Base-by-base conservation (phyloP, 2,888 invertebrate genomes). In the Saturnia pavonia region DNA sequence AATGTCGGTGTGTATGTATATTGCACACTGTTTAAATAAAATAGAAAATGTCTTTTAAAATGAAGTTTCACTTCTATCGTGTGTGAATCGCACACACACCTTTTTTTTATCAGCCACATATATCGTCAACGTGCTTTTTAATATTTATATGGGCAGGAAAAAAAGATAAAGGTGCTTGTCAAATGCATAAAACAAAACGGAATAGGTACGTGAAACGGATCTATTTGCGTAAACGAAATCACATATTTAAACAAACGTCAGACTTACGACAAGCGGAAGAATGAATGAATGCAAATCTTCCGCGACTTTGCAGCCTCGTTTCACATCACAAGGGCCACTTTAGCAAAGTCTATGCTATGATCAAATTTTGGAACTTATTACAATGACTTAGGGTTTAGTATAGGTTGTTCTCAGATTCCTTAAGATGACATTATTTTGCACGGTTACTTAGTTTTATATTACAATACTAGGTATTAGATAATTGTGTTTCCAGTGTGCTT, bases 181-280 rank as follows among this genome's bases (percentile, higher is more conserved):
- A 27, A 25, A 57, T 25, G 25, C 22, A 40, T 65, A 65, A 65
- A 65, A 19, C n/a, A 63, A 34, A 57, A 14, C 57, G 27, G 14
- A 25, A 60, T 25, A 54, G 57, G 27, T 27, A 60, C 16, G 14
- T 60, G 27, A 27, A 27, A 54, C 9, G 45, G 7, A 77, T 80
- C 74, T 83, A 80, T 82, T 83, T 81, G 81, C 79, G 71, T 72
- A 72, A 76, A 75, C 78, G 79, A 83, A 88, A 89, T 89, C 89
- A 86, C 85, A 88, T 89, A 86, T 90, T 88, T 89, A 88, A 88
- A 91, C 86, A 88, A 81, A 83, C 81, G 85, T 84, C 86, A 84
- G 81, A 80, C 82, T 80, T 82, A 84, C 78, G 78, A 82, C 82
- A 80, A 78, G 80, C 80, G 80, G 79, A 83, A 80, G 82, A 80